Evolutionary conservation across 2,888 invertebrate genomes (phyloP).

Genomic region (Mamestra brassicae): DNA sequence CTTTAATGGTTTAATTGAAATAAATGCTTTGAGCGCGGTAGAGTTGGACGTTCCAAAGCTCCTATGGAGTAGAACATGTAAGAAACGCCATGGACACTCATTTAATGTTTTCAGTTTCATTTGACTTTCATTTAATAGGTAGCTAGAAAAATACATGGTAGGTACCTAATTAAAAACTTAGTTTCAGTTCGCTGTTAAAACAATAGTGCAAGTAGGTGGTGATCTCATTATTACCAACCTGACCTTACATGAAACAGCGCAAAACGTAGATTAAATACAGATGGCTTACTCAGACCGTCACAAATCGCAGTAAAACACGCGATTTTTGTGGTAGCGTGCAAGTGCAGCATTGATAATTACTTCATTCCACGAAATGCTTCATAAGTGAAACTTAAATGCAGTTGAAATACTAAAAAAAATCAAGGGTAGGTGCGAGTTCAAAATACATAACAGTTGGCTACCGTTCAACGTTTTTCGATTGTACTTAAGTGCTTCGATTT

Average conservation of each 20-base stretch:
- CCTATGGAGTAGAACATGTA: no score
- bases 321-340: conserved; percentile 40
- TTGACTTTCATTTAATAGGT: not conserved
- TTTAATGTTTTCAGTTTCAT: not conserved
- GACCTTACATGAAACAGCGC: conserved; percentile 36
- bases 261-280: conserved; percentile 39
- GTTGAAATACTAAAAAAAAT: conserved; percentile 13
- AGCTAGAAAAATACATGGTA: not conserved
- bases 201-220: not conserved
- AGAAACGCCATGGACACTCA: no score
- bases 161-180: not conserved
- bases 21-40: no score
- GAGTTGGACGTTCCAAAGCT: no score
- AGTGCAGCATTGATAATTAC: conserved; percentile 49
- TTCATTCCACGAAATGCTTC: conserved; percentile 51
- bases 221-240: conserved; percentile 8
- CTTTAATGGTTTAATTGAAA: no score
- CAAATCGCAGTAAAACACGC: conserved; percentile 52
- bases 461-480: not conserved
- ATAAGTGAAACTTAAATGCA: conserved; percentile 47
- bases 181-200: not conserved
- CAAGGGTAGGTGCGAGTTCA: conserved; percentile 18
- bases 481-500: not conserved
- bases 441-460: not conserved
- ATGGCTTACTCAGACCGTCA: conserved; percentile 45